Percentiles rank a stretch among this genome's conserved stretches.
phyloP scores from a whole-genome alignment of 2,113 vertebrate species.

The Pycnonotus jocosus region DNA sequence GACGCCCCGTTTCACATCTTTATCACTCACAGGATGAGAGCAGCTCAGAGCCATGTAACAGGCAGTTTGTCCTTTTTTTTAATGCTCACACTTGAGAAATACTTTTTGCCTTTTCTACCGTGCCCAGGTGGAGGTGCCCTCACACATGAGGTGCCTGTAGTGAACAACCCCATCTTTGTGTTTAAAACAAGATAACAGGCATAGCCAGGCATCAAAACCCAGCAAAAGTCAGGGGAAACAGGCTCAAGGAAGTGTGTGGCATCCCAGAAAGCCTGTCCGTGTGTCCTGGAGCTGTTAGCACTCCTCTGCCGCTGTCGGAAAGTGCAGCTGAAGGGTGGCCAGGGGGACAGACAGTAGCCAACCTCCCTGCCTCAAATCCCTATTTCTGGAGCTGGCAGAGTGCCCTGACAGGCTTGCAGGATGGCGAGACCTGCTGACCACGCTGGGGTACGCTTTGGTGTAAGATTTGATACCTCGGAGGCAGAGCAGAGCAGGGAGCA shows the following conservation, averaged over 20 bases:
- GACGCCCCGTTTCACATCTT: background rate
- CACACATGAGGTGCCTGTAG: background rate
- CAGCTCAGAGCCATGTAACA: background rate
- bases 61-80: background rate
- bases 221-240: background rate
- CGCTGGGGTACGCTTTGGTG: accelerated
- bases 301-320: accelerated
- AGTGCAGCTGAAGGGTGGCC: background rate
- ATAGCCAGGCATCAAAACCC: background rate
- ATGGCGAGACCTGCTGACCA: background rate
- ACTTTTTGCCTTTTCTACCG: background rate
- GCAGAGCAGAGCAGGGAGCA: background rate
- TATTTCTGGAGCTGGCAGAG: background rate
- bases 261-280: background rate
- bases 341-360: background rate
- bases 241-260: background rate
- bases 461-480: background rate
- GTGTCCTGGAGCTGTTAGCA: background rate
- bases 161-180: accelerated
- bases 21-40: background rate
- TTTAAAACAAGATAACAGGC: background rate
- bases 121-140: background rate
- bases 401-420: background rate
- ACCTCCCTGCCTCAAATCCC: background rate
- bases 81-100: background rate